phyloP scores from a whole-genome alignment of 2,113 vertebrate species.

The Sinocyclocheilus rhinocerous region DNA sequence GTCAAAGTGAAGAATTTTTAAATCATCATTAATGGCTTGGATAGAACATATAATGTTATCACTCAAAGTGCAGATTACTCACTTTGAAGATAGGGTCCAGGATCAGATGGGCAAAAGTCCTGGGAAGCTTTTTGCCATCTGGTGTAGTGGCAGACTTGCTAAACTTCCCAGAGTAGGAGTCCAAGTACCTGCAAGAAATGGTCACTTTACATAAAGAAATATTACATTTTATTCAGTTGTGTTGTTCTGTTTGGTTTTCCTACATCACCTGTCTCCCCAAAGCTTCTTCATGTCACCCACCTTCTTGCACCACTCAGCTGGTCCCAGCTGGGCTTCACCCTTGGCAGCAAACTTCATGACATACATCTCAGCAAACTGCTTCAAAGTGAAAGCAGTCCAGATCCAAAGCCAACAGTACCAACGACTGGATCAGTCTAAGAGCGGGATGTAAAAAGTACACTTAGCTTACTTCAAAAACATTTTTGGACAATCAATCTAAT shows the following conservation, averaged over 20 bases:
- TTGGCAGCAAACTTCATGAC: conserved; percentile 93
- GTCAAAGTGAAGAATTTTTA: conserved; percentile 88
- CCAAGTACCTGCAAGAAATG: conserved; percentile 80
- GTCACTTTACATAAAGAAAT: background rate
- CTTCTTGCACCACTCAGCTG: conserved; percentile 88
- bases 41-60: too few relatives aligned
- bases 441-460: background rate
- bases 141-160: conserved; percentile 76
- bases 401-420: conserved; percentile 94
- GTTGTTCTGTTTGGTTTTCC: background rate
- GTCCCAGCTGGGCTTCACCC: conserved; percentile 80
- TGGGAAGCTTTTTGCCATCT: conserved; percentile 81
- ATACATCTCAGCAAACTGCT: conserved; percentile 97
- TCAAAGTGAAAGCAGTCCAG: conserved; percentile 95
- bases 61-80: background rate
- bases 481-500: background rate
- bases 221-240: background rate
- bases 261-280: conserved; percentile 89
- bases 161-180: conserved; percentile 85
- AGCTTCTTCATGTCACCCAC: conserved; percentile 98
- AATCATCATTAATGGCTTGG: conserved; percentile 78
- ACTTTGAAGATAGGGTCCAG: conserved; percentile 98
- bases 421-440: conserved; percentile 86
- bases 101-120: conserved; percentile 90
- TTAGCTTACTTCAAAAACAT: background rate